Conservation (phyloP, 2,797 vertebrate genomes). For the Enteromius fasciolatus region DNA sequence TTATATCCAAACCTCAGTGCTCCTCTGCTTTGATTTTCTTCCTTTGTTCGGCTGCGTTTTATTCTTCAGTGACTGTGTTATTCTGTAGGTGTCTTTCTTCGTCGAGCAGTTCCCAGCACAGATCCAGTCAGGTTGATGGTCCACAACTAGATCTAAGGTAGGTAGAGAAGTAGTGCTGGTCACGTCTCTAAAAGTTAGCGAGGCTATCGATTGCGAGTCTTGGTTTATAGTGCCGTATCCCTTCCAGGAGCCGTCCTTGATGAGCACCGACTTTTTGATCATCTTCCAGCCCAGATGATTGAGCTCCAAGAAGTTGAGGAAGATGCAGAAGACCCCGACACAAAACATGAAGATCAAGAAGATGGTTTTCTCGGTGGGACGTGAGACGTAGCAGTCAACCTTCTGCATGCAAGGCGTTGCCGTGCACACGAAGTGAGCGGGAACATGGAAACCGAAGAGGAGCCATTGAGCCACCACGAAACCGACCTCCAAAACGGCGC, state of each 20-base stretch:
- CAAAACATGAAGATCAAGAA: slow-evolving; percentile 96
- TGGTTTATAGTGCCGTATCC: slow-evolving; percentile 69
- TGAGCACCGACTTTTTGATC: slow-evolving; percentile 64
- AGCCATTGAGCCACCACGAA: slow-evolving; percentile 94
- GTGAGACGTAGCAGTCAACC: slow-evolving; percentile 95
- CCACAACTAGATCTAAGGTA: slow-evolving; percentile 74
- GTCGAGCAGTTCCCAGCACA: slow-evolving; percentile 66
- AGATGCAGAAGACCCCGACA: slow-evolving; percentile 89
- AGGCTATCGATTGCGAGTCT: slow-evolving; percentile 61
- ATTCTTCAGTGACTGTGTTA: slow-evolving; percentile 56
- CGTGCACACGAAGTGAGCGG: slow-evolving; percentile 84
- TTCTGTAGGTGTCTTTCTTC: slow-evolving; percentile 56
- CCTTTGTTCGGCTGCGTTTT: slow-evolving; percentile 59
- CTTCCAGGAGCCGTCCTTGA: slow-evolving; percentile 61
- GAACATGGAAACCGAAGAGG: slow-evolving; percentile 91
- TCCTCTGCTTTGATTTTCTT: slow-evolving; percentile 67
- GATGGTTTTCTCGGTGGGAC: slow-evolving; percentile 95
- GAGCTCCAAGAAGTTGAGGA: slow-evolving; percentile 92
- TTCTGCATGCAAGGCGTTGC: slow-evolving; percentile 86
- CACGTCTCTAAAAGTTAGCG: slow-evolving; percentile 69
- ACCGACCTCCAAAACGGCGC: slow-evolving; percentile 85
- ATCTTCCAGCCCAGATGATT: slow-evolving; percentile 90
- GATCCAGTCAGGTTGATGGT: slow-evolving; percentile 73
- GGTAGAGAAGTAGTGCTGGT: slow-evolving; percentile 74
- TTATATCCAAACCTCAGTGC: slow-evolving; percentile 79